Evolutionary conservation across 2,113 vertebrate genomes (phyloP).

Genomic region (Tenebrosternarchus preto): DNA sequence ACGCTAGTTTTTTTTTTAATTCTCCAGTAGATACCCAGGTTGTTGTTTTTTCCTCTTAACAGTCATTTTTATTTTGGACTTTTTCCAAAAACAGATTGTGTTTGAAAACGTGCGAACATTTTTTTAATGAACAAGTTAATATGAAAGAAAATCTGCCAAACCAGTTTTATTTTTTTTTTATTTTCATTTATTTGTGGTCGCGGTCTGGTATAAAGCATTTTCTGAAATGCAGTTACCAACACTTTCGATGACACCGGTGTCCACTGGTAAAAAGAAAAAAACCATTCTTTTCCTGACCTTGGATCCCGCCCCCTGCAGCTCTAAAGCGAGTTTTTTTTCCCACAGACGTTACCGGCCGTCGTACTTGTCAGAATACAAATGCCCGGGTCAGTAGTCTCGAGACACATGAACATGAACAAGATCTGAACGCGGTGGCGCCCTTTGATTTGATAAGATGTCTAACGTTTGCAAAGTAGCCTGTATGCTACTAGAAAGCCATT

Average conservation of each 20-base stretch:
- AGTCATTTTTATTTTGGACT: not conserved
- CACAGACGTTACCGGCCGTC: not conserved
- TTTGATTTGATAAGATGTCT: not conserved
- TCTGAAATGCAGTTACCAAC: not conserved
- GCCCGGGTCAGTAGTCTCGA: slow-evolving; percentile 14
- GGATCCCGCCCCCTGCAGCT: not conserved
- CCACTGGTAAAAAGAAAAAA: not conserved
- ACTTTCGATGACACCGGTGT: not conserved
- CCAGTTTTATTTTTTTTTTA: not conserved
- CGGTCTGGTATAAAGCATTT: not conserved
- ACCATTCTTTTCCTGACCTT: slow-evolving; percentile 8
- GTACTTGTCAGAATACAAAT: not conserved
- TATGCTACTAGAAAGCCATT: no score
- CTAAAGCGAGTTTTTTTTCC: not conserved
- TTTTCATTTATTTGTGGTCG: not conserved
- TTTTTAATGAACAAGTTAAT: not conserved
- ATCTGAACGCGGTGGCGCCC: not conserved
- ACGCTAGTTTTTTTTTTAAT: no score
- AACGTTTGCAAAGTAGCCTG: not conserved
- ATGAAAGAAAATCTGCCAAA: not conserved
- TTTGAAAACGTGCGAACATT: not conserved
- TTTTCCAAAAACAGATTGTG: not conserved
- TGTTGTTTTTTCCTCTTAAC: not conserved
- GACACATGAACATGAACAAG: not conserved
- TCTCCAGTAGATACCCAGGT: no score